These are phyloP conservation scores for Miltochrista miniata DNA, from an alignment of 2,888 invertebrate species.

Conservation along the genomic window DNA sequence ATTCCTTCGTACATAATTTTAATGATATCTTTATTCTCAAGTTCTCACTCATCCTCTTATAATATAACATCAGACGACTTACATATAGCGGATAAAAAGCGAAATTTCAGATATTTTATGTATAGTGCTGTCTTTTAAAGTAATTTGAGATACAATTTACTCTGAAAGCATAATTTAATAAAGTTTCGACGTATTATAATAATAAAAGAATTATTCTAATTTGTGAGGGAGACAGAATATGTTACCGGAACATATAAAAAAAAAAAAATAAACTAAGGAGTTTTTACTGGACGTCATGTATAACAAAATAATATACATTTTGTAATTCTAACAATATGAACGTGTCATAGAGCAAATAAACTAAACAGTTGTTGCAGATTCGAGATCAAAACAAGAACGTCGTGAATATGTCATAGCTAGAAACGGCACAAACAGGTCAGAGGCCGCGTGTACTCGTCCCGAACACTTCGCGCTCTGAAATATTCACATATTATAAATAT, in stretches of 20 bases:
- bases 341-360: conserved; percentile 49
- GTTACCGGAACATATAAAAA: conserved; percentile 34
- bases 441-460: conserved; percentile 46
- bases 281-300: conserved; percentile 44
- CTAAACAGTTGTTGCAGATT: conserved; percentile 63
- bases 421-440: conserved; percentile 44
- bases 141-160: conserved; percentile 29
- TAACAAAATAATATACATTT: conserved; percentile 64
- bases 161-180: conserved; percentile 11
- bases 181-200: conserved; percentile 20
- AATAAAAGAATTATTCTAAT: conserved; percentile 40
- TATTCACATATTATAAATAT: conserved; percentile 69
- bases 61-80: conserved; percentile 43
- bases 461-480: conserved; percentile 74
- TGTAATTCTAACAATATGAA: conserved; percentile 56
- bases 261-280: conserved; percentile 50
- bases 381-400: conserved; percentile 70
- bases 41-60: conserved; percentile 41
- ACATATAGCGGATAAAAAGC: conserved; percentile 37
- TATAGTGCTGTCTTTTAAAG: conserved; percentile 30
- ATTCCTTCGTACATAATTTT: conserved; percentile 63
- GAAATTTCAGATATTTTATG: conserved; percentile 33
- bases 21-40: conserved; percentile 45
- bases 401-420: conserved; percentile 75
- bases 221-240: conserved; percentile 54